These are phyloP conservation scores for Petrocephalus sullivani DNA, from an alignment of 2,797 vertebrate genomes.

Conservation along the genomic window DNA sequence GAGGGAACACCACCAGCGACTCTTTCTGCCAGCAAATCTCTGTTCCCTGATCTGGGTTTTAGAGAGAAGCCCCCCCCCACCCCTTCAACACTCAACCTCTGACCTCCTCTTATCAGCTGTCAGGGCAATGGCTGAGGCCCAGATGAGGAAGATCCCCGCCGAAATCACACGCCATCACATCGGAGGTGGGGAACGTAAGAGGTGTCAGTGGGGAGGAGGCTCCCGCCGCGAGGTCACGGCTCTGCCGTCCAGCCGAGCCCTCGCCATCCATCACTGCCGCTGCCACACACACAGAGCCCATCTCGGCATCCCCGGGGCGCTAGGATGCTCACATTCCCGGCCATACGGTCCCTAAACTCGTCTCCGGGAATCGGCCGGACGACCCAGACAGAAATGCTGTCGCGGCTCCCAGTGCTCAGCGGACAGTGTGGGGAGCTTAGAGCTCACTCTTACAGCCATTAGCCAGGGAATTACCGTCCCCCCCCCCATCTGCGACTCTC, in stretches of 20 bases:
- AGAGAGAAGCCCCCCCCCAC: neutral
- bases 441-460: neutral
- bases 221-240: neutral
- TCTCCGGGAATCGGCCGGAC: neutral
- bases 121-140: neutral
- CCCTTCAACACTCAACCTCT: neutral
- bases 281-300: neutral
- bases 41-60: neutral
- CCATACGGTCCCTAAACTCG: neutral
- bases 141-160: neutral
- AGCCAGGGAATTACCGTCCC: neutral
- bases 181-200: neutral
- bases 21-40: neutral
- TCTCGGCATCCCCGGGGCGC: neutral
- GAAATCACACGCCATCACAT: neutral
- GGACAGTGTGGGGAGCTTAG: neutral
- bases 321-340: neutral
- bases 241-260: neutral
- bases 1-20: neutral
- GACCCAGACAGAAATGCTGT: neutral
- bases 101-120: neutral
- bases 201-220: neutral
- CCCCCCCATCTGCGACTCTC: neutral
- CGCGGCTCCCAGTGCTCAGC: neutral
- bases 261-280: neutral